Conservation (phyloP, 2,797 vertebrate species). For the Hirundo rustica region DNA sequence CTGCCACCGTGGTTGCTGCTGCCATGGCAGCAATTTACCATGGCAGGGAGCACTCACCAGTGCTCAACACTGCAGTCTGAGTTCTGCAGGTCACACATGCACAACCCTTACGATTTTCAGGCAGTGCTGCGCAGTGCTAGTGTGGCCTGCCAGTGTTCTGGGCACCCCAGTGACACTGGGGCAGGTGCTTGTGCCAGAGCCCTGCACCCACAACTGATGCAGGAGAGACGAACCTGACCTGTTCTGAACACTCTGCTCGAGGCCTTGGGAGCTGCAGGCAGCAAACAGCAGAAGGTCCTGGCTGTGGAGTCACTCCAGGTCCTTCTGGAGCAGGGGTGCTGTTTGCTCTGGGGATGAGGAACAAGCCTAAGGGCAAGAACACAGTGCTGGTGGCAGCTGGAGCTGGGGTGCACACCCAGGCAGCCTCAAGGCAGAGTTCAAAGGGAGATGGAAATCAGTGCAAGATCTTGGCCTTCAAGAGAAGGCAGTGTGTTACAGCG, state of each 20-base stretch:
- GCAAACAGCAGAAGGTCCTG: fast-evolving
- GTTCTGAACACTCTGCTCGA: not conserved
- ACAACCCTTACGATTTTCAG: not conserved
- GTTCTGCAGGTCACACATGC: not conserved
- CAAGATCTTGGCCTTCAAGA: not conserved
- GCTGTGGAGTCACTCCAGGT: fast-evolving
- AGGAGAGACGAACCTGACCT: not conserved
- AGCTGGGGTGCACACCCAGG: not conserved
- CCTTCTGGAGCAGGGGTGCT: not conserved
- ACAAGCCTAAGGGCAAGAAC: not conserved
- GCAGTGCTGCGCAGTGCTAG: not conserved
- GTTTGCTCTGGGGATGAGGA: not conserved
- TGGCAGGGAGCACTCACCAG: not conserved
- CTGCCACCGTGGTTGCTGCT: not conserved
- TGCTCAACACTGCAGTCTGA: not conserved
- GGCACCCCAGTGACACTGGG: fast-evolving
- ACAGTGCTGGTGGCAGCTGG: not conserved
- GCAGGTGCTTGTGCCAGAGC: not conserved
- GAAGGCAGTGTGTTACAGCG: not conserved
- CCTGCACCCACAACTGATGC: fast-evolving
- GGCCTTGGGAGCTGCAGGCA: not conserved
- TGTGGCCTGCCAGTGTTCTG: not conserved
- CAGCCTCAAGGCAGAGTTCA: not conserved
- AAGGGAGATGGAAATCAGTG: not conserved
- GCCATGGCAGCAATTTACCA: not conserved